A percentile compares a stretch with the other conserved stretches of the same genome.
Conservation (phyloP, 2,888 invertebrate species). For the Malacosoma neustria region DNA sequence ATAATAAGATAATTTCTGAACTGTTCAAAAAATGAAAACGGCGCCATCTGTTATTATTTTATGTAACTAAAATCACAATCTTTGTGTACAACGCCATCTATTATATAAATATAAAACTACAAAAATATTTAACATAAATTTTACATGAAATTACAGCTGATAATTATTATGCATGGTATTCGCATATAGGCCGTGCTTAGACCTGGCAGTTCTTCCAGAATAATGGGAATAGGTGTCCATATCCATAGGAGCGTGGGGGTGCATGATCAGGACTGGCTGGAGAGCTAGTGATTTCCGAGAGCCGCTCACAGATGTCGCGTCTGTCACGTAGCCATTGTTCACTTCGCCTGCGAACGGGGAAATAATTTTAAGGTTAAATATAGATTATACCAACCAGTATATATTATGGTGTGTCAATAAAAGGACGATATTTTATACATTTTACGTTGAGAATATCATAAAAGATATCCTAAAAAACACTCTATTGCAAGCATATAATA, state of each 20-base stretch:
- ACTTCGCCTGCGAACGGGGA: slow-evolving; percentile 81
- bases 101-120: neutral
- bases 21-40: slow-evolving; percentile 22
- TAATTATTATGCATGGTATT: slow-evolving; percentile 83
- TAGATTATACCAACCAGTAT: no score
- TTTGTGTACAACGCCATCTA: slow-evolving; percentile 11
- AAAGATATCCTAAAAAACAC: no score
- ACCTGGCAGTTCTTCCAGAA: slow-evolving; percentile 80
- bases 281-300: slow-evolving; percentile 90
- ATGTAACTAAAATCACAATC: no score
- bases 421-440: no score
- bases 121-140: neutral
- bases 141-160: slow-evolving; percentile 59
- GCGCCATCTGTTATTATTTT: slow-evolving; percentile 21
- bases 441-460: no score
- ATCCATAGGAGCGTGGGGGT: slow-evolving; percentile 77
- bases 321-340: slow-evolving; percentile 90
- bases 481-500: no score
- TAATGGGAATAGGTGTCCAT: slow-evolving; percentile 87
- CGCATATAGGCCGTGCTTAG: slow-evolving; percentile 78
- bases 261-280: slow-evolving; percentile 90
- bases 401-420: no score
- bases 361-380: no score
- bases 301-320: slow-evolving; percentile 88
- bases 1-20: no score